Conservation (phyloP, 2,888 invertebrate species). For the Fragum whitleyi region DNA sequence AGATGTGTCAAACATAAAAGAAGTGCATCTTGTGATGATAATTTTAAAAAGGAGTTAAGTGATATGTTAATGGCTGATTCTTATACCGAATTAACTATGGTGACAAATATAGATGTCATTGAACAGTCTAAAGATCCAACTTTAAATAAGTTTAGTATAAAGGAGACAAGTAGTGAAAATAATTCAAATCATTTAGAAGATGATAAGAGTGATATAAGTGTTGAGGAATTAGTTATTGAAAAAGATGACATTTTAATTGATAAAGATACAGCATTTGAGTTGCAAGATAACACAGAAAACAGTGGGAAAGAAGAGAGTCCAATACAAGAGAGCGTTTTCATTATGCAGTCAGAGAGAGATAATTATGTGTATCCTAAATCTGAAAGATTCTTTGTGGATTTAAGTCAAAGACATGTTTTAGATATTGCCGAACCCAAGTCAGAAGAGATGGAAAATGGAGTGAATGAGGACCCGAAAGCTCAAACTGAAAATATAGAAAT, state of each 20-base stretch:
- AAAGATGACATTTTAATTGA: neutral
- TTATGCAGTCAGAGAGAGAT: neutral
- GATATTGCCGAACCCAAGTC: neutral
- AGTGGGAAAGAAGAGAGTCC: neutral
- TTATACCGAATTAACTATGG: slow-evolving; percentile 53
- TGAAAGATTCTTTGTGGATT: slow-evolving; percentile 11
- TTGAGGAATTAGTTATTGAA: neutral
- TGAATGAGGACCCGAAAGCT: neutral
- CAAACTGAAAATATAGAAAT: neutral
- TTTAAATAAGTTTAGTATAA: slow-evolving; percentile 2
- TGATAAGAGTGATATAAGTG: neutral
- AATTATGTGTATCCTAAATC: slow-evolving; percentile 4
- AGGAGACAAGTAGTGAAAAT: neutral
- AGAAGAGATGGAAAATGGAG: neutral
- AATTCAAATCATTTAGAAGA: neutral
- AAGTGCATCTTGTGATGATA: slow-evolving; percentile 37
- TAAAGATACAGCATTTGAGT: neutral
- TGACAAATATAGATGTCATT: slow-evolving; percentile 38
- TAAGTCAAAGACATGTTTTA: slow-evolving; percentile 10
- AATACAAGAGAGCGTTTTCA: slow-evolving; percentile 17
- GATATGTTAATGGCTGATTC: slow-evolving; percentile 59
- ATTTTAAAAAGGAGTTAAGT: slow-evolving; percentile 41
- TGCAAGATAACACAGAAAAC: neutral
- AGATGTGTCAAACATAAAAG: slow-evolving; percentile 24
- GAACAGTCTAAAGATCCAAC: slow-evolving; percentile 34